Evolutionary conservation across 2,888 invertebrate species (phyloP).

Genomic region (Chromoteleia sp.): DNA sequence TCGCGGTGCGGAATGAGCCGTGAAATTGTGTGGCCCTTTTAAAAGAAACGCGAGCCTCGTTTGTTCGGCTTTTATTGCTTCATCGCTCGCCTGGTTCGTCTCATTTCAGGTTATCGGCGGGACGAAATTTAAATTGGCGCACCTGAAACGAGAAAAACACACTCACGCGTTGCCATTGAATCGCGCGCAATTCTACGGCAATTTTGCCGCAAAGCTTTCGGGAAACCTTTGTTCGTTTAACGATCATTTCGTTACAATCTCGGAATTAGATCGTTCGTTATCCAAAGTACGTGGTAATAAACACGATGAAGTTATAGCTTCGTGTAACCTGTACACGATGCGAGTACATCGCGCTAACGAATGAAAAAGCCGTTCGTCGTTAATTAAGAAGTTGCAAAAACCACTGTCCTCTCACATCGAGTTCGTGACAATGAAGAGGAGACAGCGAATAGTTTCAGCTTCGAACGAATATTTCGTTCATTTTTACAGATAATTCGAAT

Average conservation of each 20-base stretch:
- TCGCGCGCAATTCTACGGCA: slow-evolving; percentile 8
- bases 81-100: slow-evolving; percentile 41
- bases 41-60: slow-evolving; percentile 45
- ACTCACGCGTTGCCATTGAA: background rate
- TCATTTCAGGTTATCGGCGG: slow-evolving; percentile 30
- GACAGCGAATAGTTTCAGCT: slow-evolving; percentile 9
- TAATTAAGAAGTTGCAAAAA: slow-evolving; percentile 66
- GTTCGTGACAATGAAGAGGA: slow-evolving; percentile 45
- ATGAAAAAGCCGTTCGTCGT: slow-evolving; percentile 50
- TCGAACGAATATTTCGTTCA: background rate
- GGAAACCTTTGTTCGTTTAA: slow-evolving; percentile 25
- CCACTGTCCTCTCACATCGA: slow-evolving; percentile 39
- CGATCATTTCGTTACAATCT: slow-evolving; percentile 29
- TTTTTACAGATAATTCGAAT: background rate
- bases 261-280: slow-evolving; percentile 49
- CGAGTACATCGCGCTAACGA: slow-evolving; percentile 49
- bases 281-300: slow-evolving; percentile 62
- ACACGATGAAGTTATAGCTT: slow-evolving; percentile 61
- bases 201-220: slow-evolving; percentile 24
- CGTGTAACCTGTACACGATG: slow-evolving; percentile 44
- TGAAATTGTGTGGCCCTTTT: slow-evolving; percentile 75
- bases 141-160: background rate
- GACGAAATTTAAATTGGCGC: slow-evolving; percentile 26
- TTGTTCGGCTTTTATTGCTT: slow-evolving; percentile 49
- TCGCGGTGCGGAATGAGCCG: slow-evolving; percentile 74